A percentile compares a stretch with the other conserved stretches of the same genome.
Evolutionary conservation across 2,797 vertebrate genomes (phyloP).

Genomic region (Heteromormyrus szaboi): DNA sequence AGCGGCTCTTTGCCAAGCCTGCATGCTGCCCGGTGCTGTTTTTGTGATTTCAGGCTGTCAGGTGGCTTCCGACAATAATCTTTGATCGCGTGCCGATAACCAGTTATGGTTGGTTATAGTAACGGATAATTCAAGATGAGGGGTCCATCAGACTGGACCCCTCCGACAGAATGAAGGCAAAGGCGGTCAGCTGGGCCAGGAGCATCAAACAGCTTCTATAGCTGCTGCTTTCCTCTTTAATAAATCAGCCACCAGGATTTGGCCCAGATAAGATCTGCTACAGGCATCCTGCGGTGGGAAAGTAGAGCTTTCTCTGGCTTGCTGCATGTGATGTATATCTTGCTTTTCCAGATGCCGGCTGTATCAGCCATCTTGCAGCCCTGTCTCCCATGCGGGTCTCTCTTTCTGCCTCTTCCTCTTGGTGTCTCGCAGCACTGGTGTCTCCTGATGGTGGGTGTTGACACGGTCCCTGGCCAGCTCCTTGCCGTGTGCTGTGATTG

Average conservation of each 20-base stretch:
- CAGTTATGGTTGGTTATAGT: neutral
- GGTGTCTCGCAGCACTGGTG: neutral
- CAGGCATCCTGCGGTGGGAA: neutral
- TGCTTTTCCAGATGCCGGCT: neutral
- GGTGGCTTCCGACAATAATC: neutral
- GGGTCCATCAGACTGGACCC: neutral
- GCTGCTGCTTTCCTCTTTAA: neutral
- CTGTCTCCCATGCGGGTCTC: neutral
- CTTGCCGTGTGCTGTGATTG: neutral
- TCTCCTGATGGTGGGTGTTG: neutral
- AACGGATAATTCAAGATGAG: neutral
- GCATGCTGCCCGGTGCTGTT: neutral
- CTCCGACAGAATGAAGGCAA: too few species aligned
- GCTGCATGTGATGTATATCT: neutral
- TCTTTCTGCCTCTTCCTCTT: neutral
- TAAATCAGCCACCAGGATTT: neutral
- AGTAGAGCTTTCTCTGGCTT: neutral
- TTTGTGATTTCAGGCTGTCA: neutral
- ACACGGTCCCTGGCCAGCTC: neutral
- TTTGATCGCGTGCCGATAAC: neutral
- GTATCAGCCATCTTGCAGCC: neutral
- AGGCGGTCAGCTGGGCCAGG: neutral
- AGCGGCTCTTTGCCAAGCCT: neutral
- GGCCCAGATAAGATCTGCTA: conserved; percentile 6
- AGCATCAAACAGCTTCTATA: neutral